phyloP scores from a whole-genome alignment of 2,113 vertebrate species.

The Epinephelus fuscoguttatus region DNA sequence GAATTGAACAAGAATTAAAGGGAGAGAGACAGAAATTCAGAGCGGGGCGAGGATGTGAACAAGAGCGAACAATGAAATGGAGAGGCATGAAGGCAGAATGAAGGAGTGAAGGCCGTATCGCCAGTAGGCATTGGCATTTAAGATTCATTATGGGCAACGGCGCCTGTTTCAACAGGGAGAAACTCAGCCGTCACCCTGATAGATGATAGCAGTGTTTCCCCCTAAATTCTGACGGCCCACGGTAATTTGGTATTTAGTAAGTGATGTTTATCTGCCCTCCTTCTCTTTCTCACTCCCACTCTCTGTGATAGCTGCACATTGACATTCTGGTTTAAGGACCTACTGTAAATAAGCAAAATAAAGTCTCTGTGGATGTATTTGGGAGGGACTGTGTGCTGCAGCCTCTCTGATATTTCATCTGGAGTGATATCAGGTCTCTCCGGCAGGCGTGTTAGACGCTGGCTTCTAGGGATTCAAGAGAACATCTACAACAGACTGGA shows the following conservation, averaged over 20 bases:
- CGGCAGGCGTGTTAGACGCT: neutral
- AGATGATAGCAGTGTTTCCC: slow-evolving; percentile 62
- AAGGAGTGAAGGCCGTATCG: slow-evolving; percentile 48
- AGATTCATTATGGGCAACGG: slow-evolving; percentile 69
- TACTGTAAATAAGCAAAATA: slow-evolving; percentile 50
- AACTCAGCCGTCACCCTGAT: slow-evolving; percentile 74
- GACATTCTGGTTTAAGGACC: slow-evolving; percentile 43
- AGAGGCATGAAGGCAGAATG: slow-evolving; percentile 23
- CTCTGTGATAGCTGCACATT: slow-evolving; percentile 35
- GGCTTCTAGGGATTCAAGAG: slow-evolving; percentile 19
- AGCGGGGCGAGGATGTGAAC: slow-evolving; percentile 44
- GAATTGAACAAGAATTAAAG: slow-evolving; percentile 42
- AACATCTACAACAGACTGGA: slow-evolving; percentile 6
- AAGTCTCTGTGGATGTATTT: slow-evolving; percentile 27
- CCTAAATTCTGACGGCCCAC: slow-evolving; percentile 62
- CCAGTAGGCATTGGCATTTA: slow-evolving; percentile 74
- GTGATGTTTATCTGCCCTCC: slow-evolving; percentile 72
- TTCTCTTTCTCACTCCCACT: slow-evolving; percentile 29
- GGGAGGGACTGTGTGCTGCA: neutral
- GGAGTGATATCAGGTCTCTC: slow-evolving; percentile 19
- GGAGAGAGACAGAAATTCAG: slow-evolving; percentile 16
- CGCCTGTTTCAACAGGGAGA: slow-evolving; percentile 57
- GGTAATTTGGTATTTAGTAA: slow-evolving; percentile 79
- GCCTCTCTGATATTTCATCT: slow-evolving; percentile 15
- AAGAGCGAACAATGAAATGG: slow-evolving; percentile 36